Conservation (phyloP, 2,797 vertebrate species). For the Dermochelys coriacea region DNA sequence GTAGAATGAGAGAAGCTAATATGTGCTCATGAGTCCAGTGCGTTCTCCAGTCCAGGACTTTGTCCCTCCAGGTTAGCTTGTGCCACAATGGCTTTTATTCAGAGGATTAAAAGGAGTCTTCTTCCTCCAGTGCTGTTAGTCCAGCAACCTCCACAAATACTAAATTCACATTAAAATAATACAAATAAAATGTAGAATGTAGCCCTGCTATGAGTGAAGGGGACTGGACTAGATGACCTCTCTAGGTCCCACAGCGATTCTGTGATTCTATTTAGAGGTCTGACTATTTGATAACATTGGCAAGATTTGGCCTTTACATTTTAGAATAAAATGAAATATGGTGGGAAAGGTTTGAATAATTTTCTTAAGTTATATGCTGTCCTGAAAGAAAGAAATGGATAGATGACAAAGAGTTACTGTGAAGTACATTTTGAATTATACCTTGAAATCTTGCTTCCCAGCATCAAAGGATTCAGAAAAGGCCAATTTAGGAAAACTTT, state of each 20-base stretch:
- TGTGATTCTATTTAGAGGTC: background rate
- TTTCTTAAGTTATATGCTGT: background rate
- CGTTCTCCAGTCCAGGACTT: background rate
- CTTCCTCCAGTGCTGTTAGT: background rate
- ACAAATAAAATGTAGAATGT: background rate
- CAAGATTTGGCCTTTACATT: background rate
- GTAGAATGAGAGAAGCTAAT: background rate
- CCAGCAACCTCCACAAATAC: background rate
- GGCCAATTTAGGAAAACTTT: background rate
- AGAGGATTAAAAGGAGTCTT: background rate
- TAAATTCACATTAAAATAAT: background rate
- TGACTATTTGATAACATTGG: background rate
- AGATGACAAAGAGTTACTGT: background rate
- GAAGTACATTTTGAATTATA: background rate
- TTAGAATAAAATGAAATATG: background rate
- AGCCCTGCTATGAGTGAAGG: too few species aligned
- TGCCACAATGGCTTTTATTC: background rate
- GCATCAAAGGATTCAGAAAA: background rate
- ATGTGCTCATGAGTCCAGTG: background rate
- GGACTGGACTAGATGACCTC: too few species aligned
- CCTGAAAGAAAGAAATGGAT: background rate
- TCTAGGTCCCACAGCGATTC: too few species aligned
- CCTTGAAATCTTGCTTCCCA: background rate
- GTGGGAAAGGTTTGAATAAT: background rate
- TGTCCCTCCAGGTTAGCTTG: background rate